Base-by-base conservation (phyloP, 2,797 vertebrate genomes). In the Cossypha dichroa region DNA sequence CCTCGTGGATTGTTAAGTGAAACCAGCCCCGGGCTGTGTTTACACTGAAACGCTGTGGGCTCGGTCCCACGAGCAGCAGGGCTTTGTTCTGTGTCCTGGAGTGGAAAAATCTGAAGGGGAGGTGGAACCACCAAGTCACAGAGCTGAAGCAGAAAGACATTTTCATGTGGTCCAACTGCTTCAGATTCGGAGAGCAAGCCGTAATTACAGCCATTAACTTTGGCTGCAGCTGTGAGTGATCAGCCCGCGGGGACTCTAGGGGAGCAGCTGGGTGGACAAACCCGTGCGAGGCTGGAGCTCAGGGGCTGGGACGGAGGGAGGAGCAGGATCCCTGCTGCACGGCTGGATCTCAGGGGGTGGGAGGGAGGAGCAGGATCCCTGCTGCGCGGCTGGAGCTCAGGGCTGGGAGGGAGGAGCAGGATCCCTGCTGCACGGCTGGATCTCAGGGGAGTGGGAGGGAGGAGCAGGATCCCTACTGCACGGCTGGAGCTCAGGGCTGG, bases 151-250 rank as follows among this genome's bases (percentile, higher is more conserved):
- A 78, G 60, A 88, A 62, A 92, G 88, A 36, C 58, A 10, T 87
- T 96, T 95, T 87, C 85, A 85, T 75, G 91, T 78, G 89, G 86
- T 95, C 58, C 72, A 34, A 58, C 17, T 52, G 78, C 84, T 85
- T 52, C 58, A 22, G 64, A 28, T 88, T 76, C 23, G 45, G 76
- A 48, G 93, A 88, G 55, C 6, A 69, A 81, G 80, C 88, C 34
- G 29, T 93, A 79, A 81, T 94, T 87, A 18, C 20, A 54, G 10
- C 34, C 70, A 75, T 84, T 10, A 38, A 26, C 51, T 68, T 73
- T 41, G 94, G 56, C 67, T 92, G 75, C 60, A 82, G 84, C 88
- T 82, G 26, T 52, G 93, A 91, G 62, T 91, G 66, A 81, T 64
- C 49, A 22, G 89, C 95, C 91, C 2, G 5, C 69, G 94, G 85